Percentiles rank a stretch among this genome's conserved stretches.
Evolutionary conservation across 1,140 invertebrate genomes (phyloP).

Genomic region (Meloidogyne floridensis): DNA sequence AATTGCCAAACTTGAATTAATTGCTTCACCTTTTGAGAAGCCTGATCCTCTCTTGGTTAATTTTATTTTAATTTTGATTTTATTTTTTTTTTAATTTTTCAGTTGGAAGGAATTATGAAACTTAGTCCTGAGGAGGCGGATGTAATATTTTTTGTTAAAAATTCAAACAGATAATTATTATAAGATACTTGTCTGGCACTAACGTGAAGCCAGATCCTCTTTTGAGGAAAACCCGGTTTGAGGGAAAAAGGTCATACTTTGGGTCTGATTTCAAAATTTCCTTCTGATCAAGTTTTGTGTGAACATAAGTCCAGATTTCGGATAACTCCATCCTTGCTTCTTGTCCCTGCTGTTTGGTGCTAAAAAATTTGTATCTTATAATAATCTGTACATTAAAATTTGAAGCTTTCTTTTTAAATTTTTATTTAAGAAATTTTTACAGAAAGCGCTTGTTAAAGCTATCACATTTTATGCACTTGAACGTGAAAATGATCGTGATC

Average conservation of each 20-base stretch:
- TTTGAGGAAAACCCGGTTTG: too few relatives aligned
- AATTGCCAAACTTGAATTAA: constrained; percentile 32
- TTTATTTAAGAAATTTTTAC: neutral
- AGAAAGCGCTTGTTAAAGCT: constrained; percentile 32
- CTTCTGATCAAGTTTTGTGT: too few relatives aligned
- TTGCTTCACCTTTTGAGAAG: constrained; percentile 37
- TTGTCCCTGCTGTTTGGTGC: too few relatives aligned
- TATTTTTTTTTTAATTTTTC: neutral
- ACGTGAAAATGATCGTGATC: constrained; percentile 21
- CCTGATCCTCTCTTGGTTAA: constrained; percentile 18
- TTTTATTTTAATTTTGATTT: neutral
- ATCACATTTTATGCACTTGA: constrained; percentile 19
- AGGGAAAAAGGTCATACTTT: too few relatives aligned
- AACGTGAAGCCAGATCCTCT: too few relatives aligned
- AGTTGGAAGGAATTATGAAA: constrained; percentile 28
- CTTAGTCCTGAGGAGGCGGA: constrained; percentile 27
- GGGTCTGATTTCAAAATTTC: too few relatives aligned
- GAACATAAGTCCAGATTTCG: too few relatives aligned
- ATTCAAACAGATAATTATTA: too few relatives aligned
- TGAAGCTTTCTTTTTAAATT: neutral
- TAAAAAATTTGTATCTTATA: too few relatives aligned
- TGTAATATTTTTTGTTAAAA: constrained; percentile 12
- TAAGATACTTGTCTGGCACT: too few relatives aligned
- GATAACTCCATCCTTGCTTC: too few relatives aligned
- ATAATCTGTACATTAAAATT: neutral